A percentile compares a stretch with the other conserved stretches of the same genome.
These are phyloP conservation scores for Pseudopleuronectes americanus DNA, from an alignment of 2,797 vertebrate genomes.

Conservation along the genomic window DNA sequence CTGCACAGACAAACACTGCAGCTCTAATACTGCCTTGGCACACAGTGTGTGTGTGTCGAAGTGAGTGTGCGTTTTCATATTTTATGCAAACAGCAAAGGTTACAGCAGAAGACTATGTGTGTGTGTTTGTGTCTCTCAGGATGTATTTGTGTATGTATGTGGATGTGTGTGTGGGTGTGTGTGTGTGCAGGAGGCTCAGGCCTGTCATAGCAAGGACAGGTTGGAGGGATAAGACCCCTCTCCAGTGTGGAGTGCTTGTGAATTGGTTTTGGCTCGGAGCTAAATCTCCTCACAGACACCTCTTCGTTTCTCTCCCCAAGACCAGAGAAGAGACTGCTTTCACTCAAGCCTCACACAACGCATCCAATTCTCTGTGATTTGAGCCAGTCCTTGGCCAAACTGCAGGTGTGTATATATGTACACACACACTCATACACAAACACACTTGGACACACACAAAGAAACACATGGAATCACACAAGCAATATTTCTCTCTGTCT, in stretches of 20 bases:
- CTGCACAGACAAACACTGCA: slow-evolving; percentile 43
- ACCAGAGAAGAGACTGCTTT: slow-evolving; percentile 62
- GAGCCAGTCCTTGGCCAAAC: slow-evolving; percentile 69
- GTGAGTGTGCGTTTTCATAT: slow-evolving; percentile 40
- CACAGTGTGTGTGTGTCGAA: slow-evolving; percentile 26
- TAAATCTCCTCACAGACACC: slow-evolving; percentile 78
- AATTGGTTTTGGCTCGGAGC: slow-evolving; percentile 78
- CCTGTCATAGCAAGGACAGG: slow-evolving; percentile 66
- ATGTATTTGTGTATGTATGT: neutral
- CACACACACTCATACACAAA: slow-evolving; percentile 23
- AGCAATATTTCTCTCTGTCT: neutral
- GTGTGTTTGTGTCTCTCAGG: slow-evolving; percentile 1
- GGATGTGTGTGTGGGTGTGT: slow-evolving; percentile 10
- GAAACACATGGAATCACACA: neutral
- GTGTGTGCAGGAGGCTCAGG: slow-evolving; percentile 45
- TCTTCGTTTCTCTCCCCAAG: slow-evolving; percentile 64
- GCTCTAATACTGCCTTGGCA: slow-evolving; percentile 67
- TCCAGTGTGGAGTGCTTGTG: slow-evolving; percentile 77
- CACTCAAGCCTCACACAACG: slow-evolving; percentile 63
- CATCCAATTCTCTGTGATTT: slow-evolving; percentile 66
- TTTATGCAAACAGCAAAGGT: slow-evolving; percentile 44
- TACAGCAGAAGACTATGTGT: slow-evolving; percentile 7
- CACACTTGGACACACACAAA: neutral
- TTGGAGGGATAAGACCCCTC: slow-evolving; percentile 74
- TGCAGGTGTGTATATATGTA: slow-evolving; percentile 65